phyloP scores from a whole-genome alignment of 2,888 invertebrate genomes.

The Temnothorax rugatulus region DNA sequence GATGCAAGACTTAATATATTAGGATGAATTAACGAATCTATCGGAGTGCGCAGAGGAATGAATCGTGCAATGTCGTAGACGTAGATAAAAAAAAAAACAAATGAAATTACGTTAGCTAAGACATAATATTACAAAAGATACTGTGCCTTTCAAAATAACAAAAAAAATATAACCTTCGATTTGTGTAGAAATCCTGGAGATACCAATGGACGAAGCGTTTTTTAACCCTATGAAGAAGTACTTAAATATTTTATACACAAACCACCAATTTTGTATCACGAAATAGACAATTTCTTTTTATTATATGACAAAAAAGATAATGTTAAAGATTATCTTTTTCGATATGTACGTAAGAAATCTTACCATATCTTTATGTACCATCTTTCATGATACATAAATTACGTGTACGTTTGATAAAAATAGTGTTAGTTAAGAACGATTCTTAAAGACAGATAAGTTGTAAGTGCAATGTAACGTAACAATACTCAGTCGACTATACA shows the following conservation, averaged over 20 bases:
- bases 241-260: background rate
- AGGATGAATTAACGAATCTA: conserved; percentile 36
- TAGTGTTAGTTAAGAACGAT: conserved; percentile 10
- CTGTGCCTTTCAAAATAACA: background rate
- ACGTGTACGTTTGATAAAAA: conserved; percentile 6
- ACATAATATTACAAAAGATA: background rate
- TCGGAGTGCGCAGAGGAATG: background rate
- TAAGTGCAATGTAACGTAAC: conserved; percentile 43
- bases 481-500: conserved; percentile 17
- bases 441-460: conserved; percentile 18
- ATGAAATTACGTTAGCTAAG: background rate
- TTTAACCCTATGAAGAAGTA: background rate
- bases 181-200: background rate
- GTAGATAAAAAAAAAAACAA: background rate
- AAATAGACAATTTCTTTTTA: conserved; percentile 7
- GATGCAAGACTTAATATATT: conserved; percentile 32
- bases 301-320: background rate
- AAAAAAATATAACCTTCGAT: background rate
- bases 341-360: conserved; percentile 21
- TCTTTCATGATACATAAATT: background rate
- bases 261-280: conserved; percentile 5
- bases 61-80: conserved; percentile 47
- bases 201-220: background rate
- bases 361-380: conserved; percentile 5
- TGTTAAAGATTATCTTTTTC: background rate